Base-by-base conservation (phyloP, 2,113 vertebrate species). In the Ellobius talpinus region DNA sequence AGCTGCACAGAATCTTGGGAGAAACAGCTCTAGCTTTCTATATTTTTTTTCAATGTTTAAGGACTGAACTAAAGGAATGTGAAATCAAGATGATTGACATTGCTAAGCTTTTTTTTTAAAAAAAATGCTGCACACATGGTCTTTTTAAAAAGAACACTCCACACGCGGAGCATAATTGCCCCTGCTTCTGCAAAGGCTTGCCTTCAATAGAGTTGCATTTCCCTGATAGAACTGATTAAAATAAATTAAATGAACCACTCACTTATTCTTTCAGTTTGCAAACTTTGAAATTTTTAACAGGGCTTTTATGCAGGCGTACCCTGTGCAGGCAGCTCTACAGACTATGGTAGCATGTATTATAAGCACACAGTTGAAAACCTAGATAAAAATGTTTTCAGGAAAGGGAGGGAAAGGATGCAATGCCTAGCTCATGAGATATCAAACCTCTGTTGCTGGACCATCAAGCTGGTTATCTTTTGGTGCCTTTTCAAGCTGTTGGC, bases 81-180 rank as follows among this genome's bases (percentile, higher is more conserved):
- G 97, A 98, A 98, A 97, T 98, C 96, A 96, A 98, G 98, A 98
- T 99, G 98, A 98, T 98, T 98, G 98, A 98, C 77, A 7, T 93
- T 23, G 90, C 96, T 95, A 97, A 98, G 98, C 94, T 98, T 98
- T 98, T 98, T 85, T 65, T 63, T 10, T 0, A 21, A 58, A 58
- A 58, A 58, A 58, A 79, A 98, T 97, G 96, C 98, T 97, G 97
- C 97, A 95, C 97, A 98, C 97, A 95, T 91, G 95, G 95, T 97
- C 95, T 95, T 95, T 97, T 97, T 12, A 93, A 97, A 97, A 98
- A 95, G 97, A 98, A 97, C 97, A 96, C 98, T 98, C 97, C 97
- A 93, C 94, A 97, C 55, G 87, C 93, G 96, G 98, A 98, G 95
- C 89, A 95, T 98, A 98, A 98, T 98, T 98, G 97, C 92, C 92